Percentiles rank a stretch among this genome's conserved stretches.
Evolutionary conservation across 2,888 invertebrate species (phyloP).

Genomic region (Agriopis aurantiaria): DNA sequence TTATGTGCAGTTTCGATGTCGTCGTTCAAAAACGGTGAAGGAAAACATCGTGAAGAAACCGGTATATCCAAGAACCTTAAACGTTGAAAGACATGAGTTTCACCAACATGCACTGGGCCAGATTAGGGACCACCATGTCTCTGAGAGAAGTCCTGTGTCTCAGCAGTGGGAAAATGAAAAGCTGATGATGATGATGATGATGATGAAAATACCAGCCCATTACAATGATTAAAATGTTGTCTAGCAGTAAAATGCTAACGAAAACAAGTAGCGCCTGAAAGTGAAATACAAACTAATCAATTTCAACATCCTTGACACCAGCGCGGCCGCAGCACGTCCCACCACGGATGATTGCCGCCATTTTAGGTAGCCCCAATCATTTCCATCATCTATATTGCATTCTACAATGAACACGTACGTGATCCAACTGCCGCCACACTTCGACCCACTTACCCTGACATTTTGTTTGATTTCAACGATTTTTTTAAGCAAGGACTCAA

Average conservation of each 20-base stretch:
- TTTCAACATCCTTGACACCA: constrained; percentile 68
- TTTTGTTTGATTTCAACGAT: constrained; percentile 58
- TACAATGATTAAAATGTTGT: background rate
- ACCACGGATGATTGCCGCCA: constrained; percentile 58
- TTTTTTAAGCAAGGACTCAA: constrained; percentile 55
- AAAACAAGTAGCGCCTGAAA: constrained; percentile 27
- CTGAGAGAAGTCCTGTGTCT: too few species aligned
- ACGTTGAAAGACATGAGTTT: too few species aligned
- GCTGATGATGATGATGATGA: too few species aligned
- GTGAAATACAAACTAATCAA: constrained; percentile 47
- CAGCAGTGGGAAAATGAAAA: too few species aligned
- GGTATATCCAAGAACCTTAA: too few species aligned
- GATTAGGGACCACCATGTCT: too few species aligned
- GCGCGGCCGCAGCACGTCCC: constrained; percentile 59
- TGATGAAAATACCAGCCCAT: too few species aligned
- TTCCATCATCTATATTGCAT: constrained; percentile 59
- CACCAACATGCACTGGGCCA: too few species aligned
- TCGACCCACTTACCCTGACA: constrained; percentile 67
- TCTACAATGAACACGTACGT: constrained; percentile 65
- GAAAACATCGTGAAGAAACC: too few species aligned
- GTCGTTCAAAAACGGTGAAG: too few species aligned
- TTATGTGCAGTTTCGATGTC: too few species aligned
- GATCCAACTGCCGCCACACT: constrained; percentile 61
- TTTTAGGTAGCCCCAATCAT: constrained; percentile 66
- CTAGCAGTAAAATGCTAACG: constrained; percentile 2